Evolutionary conservation across 1,140 invertebrate species (phyloP).

Genomic region (Calephelis nemesis): DNA sequence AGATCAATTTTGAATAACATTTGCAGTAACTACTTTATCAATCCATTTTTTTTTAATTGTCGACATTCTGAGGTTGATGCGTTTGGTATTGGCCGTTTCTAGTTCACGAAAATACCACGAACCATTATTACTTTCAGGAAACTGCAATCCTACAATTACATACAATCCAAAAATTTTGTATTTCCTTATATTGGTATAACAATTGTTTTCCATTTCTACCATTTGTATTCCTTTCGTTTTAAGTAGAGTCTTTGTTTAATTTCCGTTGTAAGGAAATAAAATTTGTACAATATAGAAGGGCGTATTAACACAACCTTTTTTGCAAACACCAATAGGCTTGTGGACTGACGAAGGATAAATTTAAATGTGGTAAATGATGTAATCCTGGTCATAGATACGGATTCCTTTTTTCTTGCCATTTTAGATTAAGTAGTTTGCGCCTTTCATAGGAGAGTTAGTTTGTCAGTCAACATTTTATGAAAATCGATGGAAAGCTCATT

Average conservation of each 20-base stretch:
- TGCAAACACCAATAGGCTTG: conserved; percentile 28
- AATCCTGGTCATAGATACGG: conserved; percentile 21
- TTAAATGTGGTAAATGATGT: conserved; percentile 27
- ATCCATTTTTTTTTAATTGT: background rate
- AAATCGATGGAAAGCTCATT: conserved; percentile 29
- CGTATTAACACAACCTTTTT: conserved; percentile 17
- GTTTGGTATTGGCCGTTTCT: background rate
- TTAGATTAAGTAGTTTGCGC: conserved; percentile 28
- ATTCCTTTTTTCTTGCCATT: conserved; percentile 25
- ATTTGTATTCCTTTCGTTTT: too few relatives aligned
- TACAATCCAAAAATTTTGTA: background rate
- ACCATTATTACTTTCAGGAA: conserved; percentile 1
- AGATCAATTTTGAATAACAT: background rate
- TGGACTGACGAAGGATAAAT: conserved; percentile 31
- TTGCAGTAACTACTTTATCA: conserved; percentile 4
- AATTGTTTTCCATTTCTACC: too few relatives aligned
- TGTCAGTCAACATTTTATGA: conserved; percentile 29
- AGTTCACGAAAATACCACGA: background rate
- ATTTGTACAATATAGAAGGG: conserved; percentile 21
- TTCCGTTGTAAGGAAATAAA: background rate
- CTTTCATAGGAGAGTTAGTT: too few relatives aligned
- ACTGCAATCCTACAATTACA: background rate
- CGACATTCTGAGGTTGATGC: background rate
- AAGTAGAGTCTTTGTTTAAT: too few relatives aligned
- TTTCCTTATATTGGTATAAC: too few relatives aligned